phyloP scores from a whole-genome alignment of 37 sponge, comb jelly and placozoan genomes.

The Cladorhizidae sp. region DNA sequence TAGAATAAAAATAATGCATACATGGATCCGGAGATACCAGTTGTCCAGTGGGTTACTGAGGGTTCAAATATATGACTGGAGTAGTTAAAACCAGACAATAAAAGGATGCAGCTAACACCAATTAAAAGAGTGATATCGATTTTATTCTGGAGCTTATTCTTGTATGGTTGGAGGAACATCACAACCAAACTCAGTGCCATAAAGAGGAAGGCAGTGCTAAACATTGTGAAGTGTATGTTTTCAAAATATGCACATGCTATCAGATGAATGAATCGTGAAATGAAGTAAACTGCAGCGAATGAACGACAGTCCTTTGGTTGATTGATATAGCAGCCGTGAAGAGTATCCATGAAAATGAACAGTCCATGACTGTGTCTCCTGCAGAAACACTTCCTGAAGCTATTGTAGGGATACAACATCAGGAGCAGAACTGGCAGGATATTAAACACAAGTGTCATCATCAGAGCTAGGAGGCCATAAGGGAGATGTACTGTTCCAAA shows the following conservation, averaged over 20 bases:
- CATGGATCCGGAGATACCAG: too few species aligned
- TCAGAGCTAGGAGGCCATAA: background rate
- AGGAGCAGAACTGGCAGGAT: background rate
- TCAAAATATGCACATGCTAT: background rate
- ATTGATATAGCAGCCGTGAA: slow-evolving; percentile 26
- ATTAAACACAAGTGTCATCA: background rate
- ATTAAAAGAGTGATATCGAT: too few species aligned
- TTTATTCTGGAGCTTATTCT: background rate
- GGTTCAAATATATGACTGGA: too few species aligned
- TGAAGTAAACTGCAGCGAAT: slow-evolving; percentile 21
- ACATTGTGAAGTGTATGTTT: background rate
- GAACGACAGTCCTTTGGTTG: slow-evolving; percentile 1
- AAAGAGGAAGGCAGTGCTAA: background rate
- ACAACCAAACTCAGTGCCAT: background rate
- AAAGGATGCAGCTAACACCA: too few species aligned
- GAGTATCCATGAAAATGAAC: slow-evolving; percentile 9
- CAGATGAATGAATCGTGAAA: slow-evolving; percentile 1
- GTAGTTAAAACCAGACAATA: too few species aligned
- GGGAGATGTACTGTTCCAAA: slow-evolving; percentile 7
- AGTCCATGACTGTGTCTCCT: background rate
- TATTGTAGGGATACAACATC: background rate
- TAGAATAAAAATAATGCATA: too few species aligned
- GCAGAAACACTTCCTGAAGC: background rate
- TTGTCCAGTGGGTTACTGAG: too few species aligned
- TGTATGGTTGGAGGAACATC: background rate